Base-by-base conservation (phyloP, 2,797 vertebrate species). In the Antrozous pallidus region DNA sequence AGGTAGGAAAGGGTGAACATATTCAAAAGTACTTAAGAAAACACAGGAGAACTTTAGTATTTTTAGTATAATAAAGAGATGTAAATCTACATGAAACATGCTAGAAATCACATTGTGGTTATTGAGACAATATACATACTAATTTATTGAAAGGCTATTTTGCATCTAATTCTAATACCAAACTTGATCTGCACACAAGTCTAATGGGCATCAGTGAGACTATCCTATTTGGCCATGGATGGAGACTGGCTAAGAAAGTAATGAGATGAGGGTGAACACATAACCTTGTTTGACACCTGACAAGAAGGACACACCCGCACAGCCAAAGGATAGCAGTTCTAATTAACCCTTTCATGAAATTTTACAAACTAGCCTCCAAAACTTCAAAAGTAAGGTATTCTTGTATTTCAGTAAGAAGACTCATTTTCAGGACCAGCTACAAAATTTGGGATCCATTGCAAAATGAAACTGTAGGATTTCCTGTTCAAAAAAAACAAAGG, bases 21-120 rank as follows among this genome's bases (percentile, higher is more conserved):
- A 74, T 84, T 94, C 42, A 84, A 95, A 96, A 87, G 75, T 74
- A 83, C 54, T 86, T 91, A 69, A 0, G 38, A 95, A 96, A 96
- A 89, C 2, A 31, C 28, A 58, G 42, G 91, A 47, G 70, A 88
- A 16, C 70, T 56, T 10, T 56, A 71, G 33, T 47, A n/a, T 87
- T 95, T 92, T 93, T 88, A 95, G 40, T 81, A 56, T 58, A 83
- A 88, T 73, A 82, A 93, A 87, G 22, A n/a, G 47, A 54, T 74
- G 81, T 91, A 96, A 95, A 96, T 88, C 88, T 73, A 5, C 36
- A 91, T 61, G 31, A 93, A 77, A 91, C 42, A 80, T 73, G 31
- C 81, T 74, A 14, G 74, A 96, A 96, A 96, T 94, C 82, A 17
- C 17, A 91, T 81, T 94, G 49, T 69, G n/a, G 70, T 36, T 95